Conservation (phyloP, 2,797 vertebrate genomes). For the Poliocrania exsul region DNA sequence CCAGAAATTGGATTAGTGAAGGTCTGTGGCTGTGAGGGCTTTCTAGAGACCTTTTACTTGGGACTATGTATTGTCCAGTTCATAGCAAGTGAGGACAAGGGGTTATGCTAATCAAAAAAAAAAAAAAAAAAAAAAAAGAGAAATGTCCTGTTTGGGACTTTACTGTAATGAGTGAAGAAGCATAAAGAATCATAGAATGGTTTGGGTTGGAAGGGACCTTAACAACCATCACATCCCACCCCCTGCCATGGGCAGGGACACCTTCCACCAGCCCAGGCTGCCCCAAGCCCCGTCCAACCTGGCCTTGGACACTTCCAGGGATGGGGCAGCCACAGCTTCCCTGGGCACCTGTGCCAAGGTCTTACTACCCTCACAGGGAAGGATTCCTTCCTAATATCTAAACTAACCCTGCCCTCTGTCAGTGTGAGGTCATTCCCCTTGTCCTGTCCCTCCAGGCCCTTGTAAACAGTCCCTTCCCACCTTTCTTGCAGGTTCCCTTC, state of each 20-base stretch:
- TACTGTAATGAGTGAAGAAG: background rate
- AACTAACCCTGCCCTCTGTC: accelerated
- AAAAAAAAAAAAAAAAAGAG: background rate
- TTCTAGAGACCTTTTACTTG: background rate
- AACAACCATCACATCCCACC: accelerated
- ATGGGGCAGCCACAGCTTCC: background rate
- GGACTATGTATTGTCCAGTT: background rate
- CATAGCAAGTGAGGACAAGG: accelerated
- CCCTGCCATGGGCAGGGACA: background rate
- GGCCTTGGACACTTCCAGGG: background rate
- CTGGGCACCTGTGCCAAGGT: background rate
- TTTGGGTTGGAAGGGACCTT: background rate
- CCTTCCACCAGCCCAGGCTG: accelerated
- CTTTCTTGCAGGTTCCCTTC: background rate
- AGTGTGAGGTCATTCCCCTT: background rate
- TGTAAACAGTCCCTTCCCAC: background rate
- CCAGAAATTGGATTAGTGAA: background rate
- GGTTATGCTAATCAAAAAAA: background rate
- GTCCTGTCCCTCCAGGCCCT: background rate
- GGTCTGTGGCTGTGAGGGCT: accelerated
- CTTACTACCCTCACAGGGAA: accelerated
- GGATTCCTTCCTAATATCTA: background rate
- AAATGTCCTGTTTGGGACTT: background rate
- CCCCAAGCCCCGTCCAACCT: accelerated
- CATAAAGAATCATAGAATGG: background rate